Conservation (phyloP, 1,140 invertebrate genomes). For the Saccostrea echinata region DNA sequence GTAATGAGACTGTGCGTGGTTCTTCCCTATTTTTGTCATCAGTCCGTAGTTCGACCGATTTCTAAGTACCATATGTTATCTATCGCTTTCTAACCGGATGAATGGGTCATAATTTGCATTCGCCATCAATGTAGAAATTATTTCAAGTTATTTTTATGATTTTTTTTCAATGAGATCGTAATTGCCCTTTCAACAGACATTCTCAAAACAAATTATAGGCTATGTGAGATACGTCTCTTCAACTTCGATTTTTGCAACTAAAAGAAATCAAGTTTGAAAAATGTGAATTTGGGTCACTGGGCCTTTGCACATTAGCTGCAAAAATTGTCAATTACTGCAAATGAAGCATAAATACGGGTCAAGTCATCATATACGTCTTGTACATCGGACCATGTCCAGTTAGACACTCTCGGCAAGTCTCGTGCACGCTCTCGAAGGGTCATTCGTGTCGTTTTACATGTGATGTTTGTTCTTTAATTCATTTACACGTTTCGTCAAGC, state of each 20-base stretch:
- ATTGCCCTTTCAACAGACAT: background rate
- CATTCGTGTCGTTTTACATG: background rate
- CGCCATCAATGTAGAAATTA: background rate
- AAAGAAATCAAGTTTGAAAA: background rate
- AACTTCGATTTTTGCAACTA: background rate
- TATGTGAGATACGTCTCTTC: background rate
- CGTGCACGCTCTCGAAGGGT: background rate
- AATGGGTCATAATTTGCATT: slow-evolving; percentile 1
- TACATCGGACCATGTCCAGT: background rate
- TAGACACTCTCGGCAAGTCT: background rate
- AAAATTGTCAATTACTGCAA: slow-evolving; percentile 10
- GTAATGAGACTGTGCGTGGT: background rate
- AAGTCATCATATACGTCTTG: background rate
- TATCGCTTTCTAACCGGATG: background rate
- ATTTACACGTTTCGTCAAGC: background rate
- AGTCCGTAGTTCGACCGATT: background rate
- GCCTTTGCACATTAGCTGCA: background rate
- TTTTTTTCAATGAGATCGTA: background rate
- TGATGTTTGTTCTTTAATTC: background rate
- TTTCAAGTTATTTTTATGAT: background rate
- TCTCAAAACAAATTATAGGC: background rate
- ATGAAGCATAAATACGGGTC: background rate
- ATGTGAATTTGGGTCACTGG: background rate
- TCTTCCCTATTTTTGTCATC: background rate
- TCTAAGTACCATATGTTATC: background rate